These are phyloP conservation scores for Megaceryle torquata DNA, from an alignment of 2,113 vertebrate genomes.

Conservation along the genomic window DNA sequence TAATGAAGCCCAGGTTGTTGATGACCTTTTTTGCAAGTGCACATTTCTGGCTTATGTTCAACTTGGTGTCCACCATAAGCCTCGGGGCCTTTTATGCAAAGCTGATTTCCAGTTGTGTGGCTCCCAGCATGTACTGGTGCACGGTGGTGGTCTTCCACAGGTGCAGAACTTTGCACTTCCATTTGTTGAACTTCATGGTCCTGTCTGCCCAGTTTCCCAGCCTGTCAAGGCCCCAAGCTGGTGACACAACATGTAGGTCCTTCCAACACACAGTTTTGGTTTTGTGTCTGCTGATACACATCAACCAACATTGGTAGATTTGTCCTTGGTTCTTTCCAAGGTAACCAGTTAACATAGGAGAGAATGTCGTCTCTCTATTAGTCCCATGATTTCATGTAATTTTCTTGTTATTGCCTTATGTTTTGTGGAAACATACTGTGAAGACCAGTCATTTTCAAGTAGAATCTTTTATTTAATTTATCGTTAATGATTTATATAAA, in stretches of 20 bases:
- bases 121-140: not conserved
- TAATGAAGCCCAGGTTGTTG: not conserved
- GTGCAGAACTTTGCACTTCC: not conserved
- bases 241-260: rapidly evolving
- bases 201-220: not conserved
- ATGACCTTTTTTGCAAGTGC: not conserved
- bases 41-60: not conserved
- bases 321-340: not conserved
- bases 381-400: not conserved
- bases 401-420: not conserved
- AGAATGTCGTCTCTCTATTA: not conserved
- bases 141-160: not conserved
- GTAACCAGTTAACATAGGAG: not conserved
- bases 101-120: no score
- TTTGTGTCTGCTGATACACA: not conserved
- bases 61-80: not conserved
- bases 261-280: not conserved
- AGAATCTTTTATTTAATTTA: not conserved
- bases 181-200: not conserved
- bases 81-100: not conserved
- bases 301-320: not conserved
- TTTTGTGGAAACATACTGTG: not conserved
- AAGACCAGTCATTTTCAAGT: not conserved
- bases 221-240: not conserved
- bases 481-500: not conserved